These are phyloP conservation scores for Chionis minor DNA, from an alignment of 2,113 vertebrate genomes.

Conservation along the genomic window DNA sequence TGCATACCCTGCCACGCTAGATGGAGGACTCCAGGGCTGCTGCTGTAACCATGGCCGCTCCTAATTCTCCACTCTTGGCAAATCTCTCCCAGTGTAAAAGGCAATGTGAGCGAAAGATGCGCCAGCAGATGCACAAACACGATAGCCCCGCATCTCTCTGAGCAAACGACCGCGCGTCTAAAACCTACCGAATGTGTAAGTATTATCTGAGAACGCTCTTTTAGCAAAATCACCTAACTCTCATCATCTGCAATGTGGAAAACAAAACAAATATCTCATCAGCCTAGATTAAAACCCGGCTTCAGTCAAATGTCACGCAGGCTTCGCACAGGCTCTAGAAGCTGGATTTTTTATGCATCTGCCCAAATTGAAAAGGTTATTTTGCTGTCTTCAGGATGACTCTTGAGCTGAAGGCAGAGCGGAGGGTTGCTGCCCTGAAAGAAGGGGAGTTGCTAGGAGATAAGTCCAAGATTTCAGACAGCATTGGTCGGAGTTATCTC, in stretches of 20 bases:
- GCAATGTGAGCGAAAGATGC: neutral
- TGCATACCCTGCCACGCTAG: slow-evolving; percentile 22
- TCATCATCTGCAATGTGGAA: slow-evolving; percentile 14
- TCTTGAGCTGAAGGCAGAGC: slow-evolving; percentile 73
- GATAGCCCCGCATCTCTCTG: neutral
- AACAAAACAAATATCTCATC: slow-evolving; percentile 36
- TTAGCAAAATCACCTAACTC: slow-evolving; percentile 14
- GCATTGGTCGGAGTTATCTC: slow-evolving; percentile 87
- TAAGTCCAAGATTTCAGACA: slow-evolving; percentile 85
- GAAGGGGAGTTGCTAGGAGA: slow-evolving; percentile 94
- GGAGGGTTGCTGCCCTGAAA: slow-evolving; percentile 78
- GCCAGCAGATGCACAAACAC: slow-evolving; percentile 17
- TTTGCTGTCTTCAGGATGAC: slow-evolving; percentile 73
- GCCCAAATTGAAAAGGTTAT: slow-evolving; percentile 77
- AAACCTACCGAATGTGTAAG: neutral
- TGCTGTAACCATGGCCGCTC: slow-evolving; percentile 62
- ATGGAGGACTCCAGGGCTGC: slow-evolving; percentile 43
- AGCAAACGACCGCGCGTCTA: neutral
- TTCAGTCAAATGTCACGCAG: slow-evolving; percentile 58
- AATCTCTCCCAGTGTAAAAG: slow-evolving; percentile 34
- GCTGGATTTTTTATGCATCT: slow-evolving; percentile 72
- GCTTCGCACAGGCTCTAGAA: slow-evolving; percentile 38
- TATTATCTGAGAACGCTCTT: neutral
- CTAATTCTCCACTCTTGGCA: slow-evolving; percentile 28
- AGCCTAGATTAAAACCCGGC: neutral